Evolutionary conservation across 2,888 invertebrate genomes (phyloP), one percentile per base, ranked within the genome.

Genomic region (Dryadula phaetusa): DNA sequence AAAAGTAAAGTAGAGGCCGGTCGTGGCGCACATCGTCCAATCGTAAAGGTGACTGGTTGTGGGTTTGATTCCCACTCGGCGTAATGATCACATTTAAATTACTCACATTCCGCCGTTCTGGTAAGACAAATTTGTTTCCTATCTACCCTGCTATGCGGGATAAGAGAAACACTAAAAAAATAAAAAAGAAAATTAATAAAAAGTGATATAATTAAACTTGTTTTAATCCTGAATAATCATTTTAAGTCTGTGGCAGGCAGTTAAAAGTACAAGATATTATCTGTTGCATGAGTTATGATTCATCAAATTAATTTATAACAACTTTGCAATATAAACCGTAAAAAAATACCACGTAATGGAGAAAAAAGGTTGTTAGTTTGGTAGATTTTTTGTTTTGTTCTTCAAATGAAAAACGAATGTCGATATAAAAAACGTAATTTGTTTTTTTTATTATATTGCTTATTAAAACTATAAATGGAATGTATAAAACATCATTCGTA

Each of bases 301-400:
- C 52, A 52, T 52, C 52, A 52, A 10, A 0, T 10, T 52, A 16
- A 52, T 28, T 16, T 52, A 52, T 28, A 52, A 28, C 28, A 28
- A n/a, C 49, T 52, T 28, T 28, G 28, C 28, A 7, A n/a, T 16
- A 16, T 49, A 28, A 28, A n/a, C 1, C 16, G 16, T 52, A 16
- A 52, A 52, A 1, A 28, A 49, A 6, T 49, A n/a, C n/a, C n/a
- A 7, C 28, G 52, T 52, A 12, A 4, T 16, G 10, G 16, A 28
- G 4, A 52, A 37, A 28, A 28, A 16, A 3, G 10, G 16, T 20
- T 52, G 28, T 28, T 6, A 5, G 28, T 52, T 16, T 28, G 25
- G n/a, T 49, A 52, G 8, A 10, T 32, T 52, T 16, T 37, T 37
- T 12, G 37, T 37, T 12, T 37, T 37, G 10, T 37, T 37, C 12